Evolutionary conservation across 2,113 vertebrate genomes (phyloP).

Genomic region (Coturnix japonica): DNA sequence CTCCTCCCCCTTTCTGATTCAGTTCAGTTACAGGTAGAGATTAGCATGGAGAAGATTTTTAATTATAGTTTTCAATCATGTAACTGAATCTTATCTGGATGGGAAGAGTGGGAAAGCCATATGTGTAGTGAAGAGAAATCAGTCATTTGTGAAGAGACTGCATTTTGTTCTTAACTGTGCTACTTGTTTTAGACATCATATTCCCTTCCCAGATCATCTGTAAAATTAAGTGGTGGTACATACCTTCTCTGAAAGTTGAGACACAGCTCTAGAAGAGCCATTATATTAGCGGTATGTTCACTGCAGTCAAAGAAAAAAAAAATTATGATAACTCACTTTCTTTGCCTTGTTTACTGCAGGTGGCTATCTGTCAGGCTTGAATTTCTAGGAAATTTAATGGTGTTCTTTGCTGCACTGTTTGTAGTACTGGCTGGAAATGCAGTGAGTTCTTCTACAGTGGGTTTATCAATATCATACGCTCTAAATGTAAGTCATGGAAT

Average conservation of each 20-base stretch:
- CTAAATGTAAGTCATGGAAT: slow-evolving; percentile 73
- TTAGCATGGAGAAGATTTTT: background rate
- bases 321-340: background rate
- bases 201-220: background rate
- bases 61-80: background rate
- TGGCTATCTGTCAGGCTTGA: slow-evolving; percentile 74
- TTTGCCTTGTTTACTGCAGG: slow-evolving; percentile 45
- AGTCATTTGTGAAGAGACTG: background rate
- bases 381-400: slow-evolving; percentile 70
- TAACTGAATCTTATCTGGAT: background rate
- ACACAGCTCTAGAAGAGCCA: background rate
- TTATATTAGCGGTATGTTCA: background rate
- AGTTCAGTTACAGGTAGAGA: background rate
- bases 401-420: slow-evolving; percentile 72
- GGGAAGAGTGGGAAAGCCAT: background rate
- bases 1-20: background rate
- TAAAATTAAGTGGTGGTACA: background rate
- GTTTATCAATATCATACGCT: slow-evolving; percentile 73
- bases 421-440: slow-evolving; percentile 48
- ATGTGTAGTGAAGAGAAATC: background rate
- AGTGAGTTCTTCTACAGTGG: slow-evolving; percentile 67
- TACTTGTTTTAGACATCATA: background rate
- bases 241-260: background rate
- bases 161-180: background rate
- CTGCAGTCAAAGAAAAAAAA: background rate